Evolutionary conservation across 2,113 vertebrate genomes (phyloP).

Genomic region (Pelmatolapia mariae): DNA sequence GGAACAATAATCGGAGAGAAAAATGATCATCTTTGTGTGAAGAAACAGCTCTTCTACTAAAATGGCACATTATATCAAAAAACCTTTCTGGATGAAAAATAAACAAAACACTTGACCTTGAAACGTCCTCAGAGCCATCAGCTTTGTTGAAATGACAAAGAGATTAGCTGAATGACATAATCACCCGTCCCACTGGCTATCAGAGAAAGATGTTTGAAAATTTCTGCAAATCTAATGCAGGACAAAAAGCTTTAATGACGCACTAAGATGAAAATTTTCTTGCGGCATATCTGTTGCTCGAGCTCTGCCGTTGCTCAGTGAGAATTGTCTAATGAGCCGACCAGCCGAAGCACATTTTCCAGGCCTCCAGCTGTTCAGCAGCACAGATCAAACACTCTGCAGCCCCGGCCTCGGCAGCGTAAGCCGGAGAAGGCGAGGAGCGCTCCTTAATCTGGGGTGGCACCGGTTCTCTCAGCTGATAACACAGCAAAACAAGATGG

Average conservation of each 20-base stretch:
- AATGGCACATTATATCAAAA: background rate
- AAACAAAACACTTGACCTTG: background rate
- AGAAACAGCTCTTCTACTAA: background rate
- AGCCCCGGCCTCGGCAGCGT: background rate
- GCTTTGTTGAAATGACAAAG: background rate
- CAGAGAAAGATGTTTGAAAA: background rate
- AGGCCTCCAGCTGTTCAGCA: constrained; percentile 1
- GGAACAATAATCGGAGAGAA: background rate
- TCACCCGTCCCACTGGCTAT: background rate
- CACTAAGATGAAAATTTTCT: background rate
- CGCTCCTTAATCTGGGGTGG: background rate
- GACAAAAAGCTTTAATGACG: background rate
- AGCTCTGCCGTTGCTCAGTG: background rate
- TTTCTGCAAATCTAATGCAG: background rate
- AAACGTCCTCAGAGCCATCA: background rate
- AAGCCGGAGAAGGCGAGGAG: background rate
- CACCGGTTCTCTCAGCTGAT: background rate
- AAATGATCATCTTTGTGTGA: background rate
- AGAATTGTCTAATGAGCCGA: background rate
- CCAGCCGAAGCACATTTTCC: background rate
- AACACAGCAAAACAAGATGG: background rate
- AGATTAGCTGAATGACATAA: background rate
- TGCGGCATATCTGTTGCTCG: background rate
- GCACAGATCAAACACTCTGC: constrained; percentile 11
- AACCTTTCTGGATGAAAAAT: background rate